Evolutionary conservation across 2,888 invertebrate genomes (phyloP).

Genomic region (Scaptomyza caliginosa): DNA sequence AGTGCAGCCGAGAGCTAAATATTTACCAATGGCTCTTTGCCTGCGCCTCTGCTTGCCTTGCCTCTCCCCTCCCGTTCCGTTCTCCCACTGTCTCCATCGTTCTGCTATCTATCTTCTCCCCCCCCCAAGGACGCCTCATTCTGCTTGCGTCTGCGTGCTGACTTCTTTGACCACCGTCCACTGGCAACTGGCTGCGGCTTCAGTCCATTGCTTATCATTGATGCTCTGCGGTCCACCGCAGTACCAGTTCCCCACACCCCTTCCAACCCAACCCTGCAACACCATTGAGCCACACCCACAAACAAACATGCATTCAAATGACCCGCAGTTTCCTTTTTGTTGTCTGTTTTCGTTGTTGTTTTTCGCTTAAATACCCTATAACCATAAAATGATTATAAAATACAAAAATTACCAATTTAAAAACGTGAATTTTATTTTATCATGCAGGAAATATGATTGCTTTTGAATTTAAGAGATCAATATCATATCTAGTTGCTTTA

Average conservation of each 20-base stretch:
- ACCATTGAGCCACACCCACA: background rate
- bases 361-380: slow-evolving; percentile 24
- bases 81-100: background rate
- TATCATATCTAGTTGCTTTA: no score
- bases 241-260: background rate
- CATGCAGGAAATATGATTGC: no score
- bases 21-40: slow-evolving; percentile 63
- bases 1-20: slow-evolving; percentile 79
- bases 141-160: slow-evolving; percentile 28
- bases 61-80: background rate
- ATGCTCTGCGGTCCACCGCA: slow-evolving; percentile 28
- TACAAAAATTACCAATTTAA: background rate
- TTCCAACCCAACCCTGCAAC: background rate
- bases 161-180: slow-evolving; percentile 54
- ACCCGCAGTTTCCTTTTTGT: slow-evolving; percentile 31
- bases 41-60: background rate
- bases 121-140: background rate
- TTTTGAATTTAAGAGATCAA: no score
- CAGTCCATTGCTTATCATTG: slow-evolving; percentile 56
- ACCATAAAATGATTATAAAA: background rate
- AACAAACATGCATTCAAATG: slow-evolving; percentile 63
- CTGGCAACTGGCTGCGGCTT: slow-evolving; percentile 24
- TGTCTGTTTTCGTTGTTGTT: background rate
- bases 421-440: no score
- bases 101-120: background rate